These are phyloP conservation scores for Sesia bembeciformis DNA, from an alignment of 2,888 invertebrate genomes.

Conservation along the genomic window DNA sequence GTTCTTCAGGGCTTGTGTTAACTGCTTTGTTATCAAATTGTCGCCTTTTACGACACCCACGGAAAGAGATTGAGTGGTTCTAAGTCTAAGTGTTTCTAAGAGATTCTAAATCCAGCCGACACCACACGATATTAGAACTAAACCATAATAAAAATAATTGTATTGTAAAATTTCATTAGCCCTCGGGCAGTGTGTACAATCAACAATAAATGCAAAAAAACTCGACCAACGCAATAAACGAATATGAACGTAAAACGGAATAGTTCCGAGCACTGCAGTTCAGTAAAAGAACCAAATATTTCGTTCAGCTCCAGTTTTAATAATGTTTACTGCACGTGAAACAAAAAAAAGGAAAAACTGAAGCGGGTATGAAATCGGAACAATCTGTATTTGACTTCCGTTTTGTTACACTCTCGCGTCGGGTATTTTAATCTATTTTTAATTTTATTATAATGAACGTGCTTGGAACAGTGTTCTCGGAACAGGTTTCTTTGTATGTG, in stretches of 20 bases:
- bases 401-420: background rate
- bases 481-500: no score
- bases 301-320: slow-evolving; percentile 4
- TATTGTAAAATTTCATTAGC: no score
- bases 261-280: background rate
- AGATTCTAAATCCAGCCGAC: no score
- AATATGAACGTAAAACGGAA: slow-evolving; percentile 4
- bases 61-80: no score
- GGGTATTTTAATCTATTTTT: background rate
- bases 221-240: background rate
- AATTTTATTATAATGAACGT: background rate
- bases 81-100: no score
- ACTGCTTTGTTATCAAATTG: no score
- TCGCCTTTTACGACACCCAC: no score
- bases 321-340: slow-evolving; percentile 6
- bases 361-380: slow-evolving; percentile 5
- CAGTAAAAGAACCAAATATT: slow-evolving; percentile 4
- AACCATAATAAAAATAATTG: no score
- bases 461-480: background rate
- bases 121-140: no score
- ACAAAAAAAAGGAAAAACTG: slow-evolving; percentile 4
- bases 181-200: no score
- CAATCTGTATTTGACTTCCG: slow-evolving; percentile 5
- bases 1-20: no score
- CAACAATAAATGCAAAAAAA: background rate